Evolutionary conservation across 1,140 invertebrate species (phyloP).

Genomic region (Ceratina japonica): DNA sequence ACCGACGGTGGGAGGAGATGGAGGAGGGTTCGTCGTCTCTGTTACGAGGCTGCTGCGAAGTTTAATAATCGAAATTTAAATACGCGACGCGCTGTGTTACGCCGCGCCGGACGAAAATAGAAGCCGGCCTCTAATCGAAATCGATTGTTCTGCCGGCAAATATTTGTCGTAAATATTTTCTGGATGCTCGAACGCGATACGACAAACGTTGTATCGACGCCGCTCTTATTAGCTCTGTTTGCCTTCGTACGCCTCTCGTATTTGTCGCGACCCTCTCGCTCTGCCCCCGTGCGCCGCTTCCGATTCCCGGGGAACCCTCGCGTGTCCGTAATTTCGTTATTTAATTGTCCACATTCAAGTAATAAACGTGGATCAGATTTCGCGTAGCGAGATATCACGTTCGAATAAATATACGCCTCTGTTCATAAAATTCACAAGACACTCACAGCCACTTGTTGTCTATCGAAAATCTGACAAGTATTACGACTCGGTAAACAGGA

Average conservation of each 20-base stretch:
- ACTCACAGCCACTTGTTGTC: no score
- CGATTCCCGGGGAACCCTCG: background rate
- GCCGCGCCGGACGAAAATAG: background rate
- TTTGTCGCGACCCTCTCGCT: background rate
- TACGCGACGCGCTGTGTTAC: background rate
- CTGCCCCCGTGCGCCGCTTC: background rate
- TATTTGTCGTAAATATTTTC: slow-evolving; percentile 40
- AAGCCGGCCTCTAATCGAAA: slow-evolving; percentile 23
- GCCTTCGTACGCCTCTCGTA: slow-evolving; percentile 4
- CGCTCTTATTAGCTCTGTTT: slow-evolving; percentile 24
- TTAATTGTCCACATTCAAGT: background rate
- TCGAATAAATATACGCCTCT: no score
- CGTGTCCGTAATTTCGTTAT: background rate
- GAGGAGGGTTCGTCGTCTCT: background rate
- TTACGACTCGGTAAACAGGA: no score
- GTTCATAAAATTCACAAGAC: no score
- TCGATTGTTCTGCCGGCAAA: slow-evolving; percentile 37
- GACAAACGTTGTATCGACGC: slow-evolving; percentile 13
- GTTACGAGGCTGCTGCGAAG: background rate
- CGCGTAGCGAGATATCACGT: no score
- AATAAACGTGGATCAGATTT: background rate
- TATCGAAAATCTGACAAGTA: no score
- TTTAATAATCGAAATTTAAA: slow-evolving; percentile 25
- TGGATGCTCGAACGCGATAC: slow-evolving; percentile 18
- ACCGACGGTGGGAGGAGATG: no score